Base-by-base conservation (phyloP, 2,888 invertebrate genomes). In the Congeria kusceri region DNA sequence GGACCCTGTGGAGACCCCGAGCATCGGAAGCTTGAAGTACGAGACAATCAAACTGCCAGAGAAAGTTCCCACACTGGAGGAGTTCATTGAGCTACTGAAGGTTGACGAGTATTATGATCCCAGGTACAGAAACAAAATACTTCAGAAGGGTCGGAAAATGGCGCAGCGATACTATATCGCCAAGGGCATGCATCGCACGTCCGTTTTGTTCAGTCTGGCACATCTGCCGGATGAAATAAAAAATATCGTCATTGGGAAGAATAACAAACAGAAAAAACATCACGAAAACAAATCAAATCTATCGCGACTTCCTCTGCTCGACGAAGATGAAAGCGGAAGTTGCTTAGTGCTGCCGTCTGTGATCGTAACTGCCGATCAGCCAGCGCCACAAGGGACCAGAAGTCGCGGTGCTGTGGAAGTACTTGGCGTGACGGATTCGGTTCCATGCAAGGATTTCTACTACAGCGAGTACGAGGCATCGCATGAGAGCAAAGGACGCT, bases 401-500 rank as follows among this genome's bases (percentile, higher is more conserved):
- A 53, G 53, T 11, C 53, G 53, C 9, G 53, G 23, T 9, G 20
- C 79, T 2, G 64, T 71, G 9, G 71, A 79, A 57, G 79, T 83
- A 25, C 74, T 47, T 18, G 83, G 74, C 9, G 77, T 83, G 3
- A 83, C 83, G 9, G 83, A 80, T 49, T 83, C 83, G 2, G 74
- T 74, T 23, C 74, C 79, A 15, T 83, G 83, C 46, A 83, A 71
- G 65, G 79, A 79, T 3, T 79, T 67, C 49, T 46, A 79, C 5
- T 57, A 58, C n/a, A 27, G 58, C 0, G 57, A 47, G 29, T 27
- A 46, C 25, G 20, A 9, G n/a, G 25, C 9, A 20, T 13, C 53
- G 25, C 20, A 25, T 4, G 53, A 53, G 53, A 4, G 7, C 20
- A 39, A 39, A 39, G 39, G 39, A 9, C 9, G 39, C 15, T n/a